A percentile compares a stretch with the other conserved stretches of the same genome.
phyloP scores from a whole-genome alignment of 2,113 vertebrate species.

The Petrocephalus zakoni region DNA sequence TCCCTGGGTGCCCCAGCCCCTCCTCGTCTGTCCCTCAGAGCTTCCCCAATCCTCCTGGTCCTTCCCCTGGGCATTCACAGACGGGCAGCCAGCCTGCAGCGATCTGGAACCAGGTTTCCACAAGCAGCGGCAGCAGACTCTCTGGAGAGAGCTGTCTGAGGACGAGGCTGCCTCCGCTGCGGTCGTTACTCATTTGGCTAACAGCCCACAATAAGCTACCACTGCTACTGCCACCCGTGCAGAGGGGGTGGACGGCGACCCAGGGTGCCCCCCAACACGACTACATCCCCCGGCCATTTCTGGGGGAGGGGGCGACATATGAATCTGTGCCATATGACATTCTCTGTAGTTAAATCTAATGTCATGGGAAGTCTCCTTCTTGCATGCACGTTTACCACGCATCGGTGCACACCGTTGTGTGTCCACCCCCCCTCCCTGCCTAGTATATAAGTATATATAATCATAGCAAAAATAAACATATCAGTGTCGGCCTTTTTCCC shows the following conservation, averaged over 20 bases:
- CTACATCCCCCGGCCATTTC: neutral
- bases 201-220: conserved; percentile 7
- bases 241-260: neutral
- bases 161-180: neutral
- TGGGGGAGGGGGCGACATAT: neutral
- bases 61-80: neutral
- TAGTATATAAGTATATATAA: neutral
- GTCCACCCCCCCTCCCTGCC: neutral
- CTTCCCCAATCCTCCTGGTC: neutral
- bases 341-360: neutral
- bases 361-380: neutral
- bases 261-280: neutral
- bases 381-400: neutral
- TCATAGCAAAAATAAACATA: neutral
- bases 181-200: conserved; percentile 1
- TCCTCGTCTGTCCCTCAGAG: neutral
- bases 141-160: conserved; percentile 7
- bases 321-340: neutral
- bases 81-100: neutral
- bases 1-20: neutral
- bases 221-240: neutral
- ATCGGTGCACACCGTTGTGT: neutral
- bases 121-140: neutral
- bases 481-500: neutral
- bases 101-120: neutral